phyloP scores from a whole-genome alignment of 2,113 vertebrate genomes.

The Trogon surrucura region DNA sequence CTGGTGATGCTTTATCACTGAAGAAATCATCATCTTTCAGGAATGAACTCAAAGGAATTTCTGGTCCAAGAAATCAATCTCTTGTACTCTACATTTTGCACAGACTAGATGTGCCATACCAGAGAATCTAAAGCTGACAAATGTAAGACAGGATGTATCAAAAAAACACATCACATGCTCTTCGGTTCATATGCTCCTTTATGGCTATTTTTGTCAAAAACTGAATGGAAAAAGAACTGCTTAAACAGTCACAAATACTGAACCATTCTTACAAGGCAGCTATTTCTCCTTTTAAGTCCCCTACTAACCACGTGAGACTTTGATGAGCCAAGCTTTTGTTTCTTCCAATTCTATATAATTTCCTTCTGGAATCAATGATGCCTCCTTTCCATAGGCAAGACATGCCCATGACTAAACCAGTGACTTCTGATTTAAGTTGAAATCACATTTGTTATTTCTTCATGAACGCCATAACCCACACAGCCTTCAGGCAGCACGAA shows the following conservation, averaged over 20 bases:
- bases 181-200: not conserved
- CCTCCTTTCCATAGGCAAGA: not conserved
- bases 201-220: slow-evolving; percentile 25
- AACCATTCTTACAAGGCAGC: not conserved
- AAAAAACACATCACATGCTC: not conserved
- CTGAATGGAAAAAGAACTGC: slow-evolving; percentile 1
- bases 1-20: not conserved
- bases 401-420: not conserved
- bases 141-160: not conserved
- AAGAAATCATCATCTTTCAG: not conserved
- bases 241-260: not conserved
- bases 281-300: not conserved
- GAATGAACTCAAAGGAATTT: not conserved
- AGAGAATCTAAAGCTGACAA: not conserved
- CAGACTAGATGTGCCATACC: not conserved
- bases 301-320: not conserved
- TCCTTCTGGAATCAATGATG: not conserved
- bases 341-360: not conserved
- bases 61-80: not conserved
- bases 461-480: not conserved
- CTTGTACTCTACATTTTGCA: not conserved
- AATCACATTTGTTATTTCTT: not conserved
- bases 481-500: not conserved
- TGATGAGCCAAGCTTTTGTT: not conserved
- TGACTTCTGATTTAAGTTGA: not conserved